Percentiles rank a stretch among this genome's conserved stretches.
phyloP scores from a whole-genome alignment of 2,113 vertebrate genomes.

The Thunnus maccoyii region DNA sequence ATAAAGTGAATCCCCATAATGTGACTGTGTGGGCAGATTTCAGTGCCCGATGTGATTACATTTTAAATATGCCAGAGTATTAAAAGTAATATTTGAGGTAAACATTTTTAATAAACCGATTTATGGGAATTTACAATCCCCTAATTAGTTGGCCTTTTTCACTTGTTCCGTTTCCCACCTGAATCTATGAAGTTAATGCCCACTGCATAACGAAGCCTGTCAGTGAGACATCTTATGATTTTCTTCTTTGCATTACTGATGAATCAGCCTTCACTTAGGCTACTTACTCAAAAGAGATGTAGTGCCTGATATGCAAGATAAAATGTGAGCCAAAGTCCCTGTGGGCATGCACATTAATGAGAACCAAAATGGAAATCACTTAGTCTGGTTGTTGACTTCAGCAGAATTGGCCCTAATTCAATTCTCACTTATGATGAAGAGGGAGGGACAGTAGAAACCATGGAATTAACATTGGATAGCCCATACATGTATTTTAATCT shows the following conservation, averaged over 20 bases:
- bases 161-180: neutral
- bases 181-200: neutral
- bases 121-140: neutral
- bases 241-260: neutral
- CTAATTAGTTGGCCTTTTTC: neutral
- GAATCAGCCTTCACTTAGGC: too few species aligned
- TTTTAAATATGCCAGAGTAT: too few species aligned
- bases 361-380: too few species aligned
- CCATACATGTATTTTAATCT: neutral
- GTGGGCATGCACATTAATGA: too few species aligned
- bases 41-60: too few species aligned
- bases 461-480: neutral
- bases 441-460: neutral
- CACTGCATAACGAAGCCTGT: neutral
- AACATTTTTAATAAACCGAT: neutral
- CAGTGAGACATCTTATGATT: constrained; percentile 5
- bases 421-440: too few species aligned
- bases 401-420: too few species aligned
- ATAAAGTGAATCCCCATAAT: too few species aligned
- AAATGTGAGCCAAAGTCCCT: neutral
- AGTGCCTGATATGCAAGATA: neutral
- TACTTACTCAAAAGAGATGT: neutral
- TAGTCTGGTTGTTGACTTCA: too few species aligned
- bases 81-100: neutral
- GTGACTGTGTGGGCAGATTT: too few species aligned